Evolutionary conservation across 2,113 vertebrate genomes (phyloP), one percentile per base, ranked within the genome.

Genomic region (Siniperca chuatsi): DNA sequence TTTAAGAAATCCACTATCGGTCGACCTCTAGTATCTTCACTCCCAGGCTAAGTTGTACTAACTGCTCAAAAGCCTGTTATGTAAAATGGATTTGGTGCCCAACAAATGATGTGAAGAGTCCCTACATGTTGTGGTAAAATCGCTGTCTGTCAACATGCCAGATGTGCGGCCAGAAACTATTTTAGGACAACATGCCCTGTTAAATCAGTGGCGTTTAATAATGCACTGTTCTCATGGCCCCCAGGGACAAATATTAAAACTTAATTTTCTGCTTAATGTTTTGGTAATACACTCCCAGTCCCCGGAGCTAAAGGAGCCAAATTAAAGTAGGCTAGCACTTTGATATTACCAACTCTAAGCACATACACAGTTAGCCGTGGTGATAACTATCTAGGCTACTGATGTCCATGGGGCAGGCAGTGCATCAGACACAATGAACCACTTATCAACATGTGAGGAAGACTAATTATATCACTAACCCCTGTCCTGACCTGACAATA

Each of bases 241-340:
- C 40, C 54, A 11, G 72, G 75, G 85, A 78, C 57, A 69, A 55
- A 85, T 65, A 50, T 86, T 68, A 89, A 92, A 89, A 81, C 77
- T 89, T 81, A 55, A 93, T 92, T 92, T 90, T 86, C 68, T 73
- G 67, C 76, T 74, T 90, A 85, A 92, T 89, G 73, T 91, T 91
- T 91, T 90, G 66, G 75, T 91, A 87, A 90, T 79, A 73, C 66
- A 73, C 85, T 89, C 79, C 50, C 20, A 84, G 67, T 35, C 69
- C 82, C 89, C 16, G 72, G 42, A 83, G 90, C 84, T 40, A 79
- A 3, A 88, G 21, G 40, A 79, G 72, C 44, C 40, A 48, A 57
- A 25, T 88, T 54, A n/a, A 91, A 58, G 78, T 78, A 79, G 89
- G 88, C 77, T 90, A 85, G 33, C 66, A 42, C 78, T 87, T 81